Conservation (phyloP, 2,888 invertebrate species). For the Drosophila conformis region DNA sequence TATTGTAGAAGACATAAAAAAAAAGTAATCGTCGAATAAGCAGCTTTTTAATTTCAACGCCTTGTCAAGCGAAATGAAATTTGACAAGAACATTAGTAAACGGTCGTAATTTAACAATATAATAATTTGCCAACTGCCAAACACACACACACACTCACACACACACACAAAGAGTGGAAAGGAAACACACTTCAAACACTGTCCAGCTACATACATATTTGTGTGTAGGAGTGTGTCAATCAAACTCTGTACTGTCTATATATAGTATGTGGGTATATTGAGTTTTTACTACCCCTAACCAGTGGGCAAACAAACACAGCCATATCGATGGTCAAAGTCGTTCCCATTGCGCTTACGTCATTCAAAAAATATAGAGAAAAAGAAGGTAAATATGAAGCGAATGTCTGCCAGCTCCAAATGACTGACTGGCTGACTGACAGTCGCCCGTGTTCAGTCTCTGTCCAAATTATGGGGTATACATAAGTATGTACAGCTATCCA, state of each 20-base stretch:
- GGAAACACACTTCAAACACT: constrained; percentile 6
- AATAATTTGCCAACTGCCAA: constrained; percentile 10
- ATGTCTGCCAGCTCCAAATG: constrained; percentile 17
- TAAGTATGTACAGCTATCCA: constrained; percentile 19
- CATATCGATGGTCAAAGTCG: constrained; percentile 44
- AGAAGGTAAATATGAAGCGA: constrained; percentile 48
- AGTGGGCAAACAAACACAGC: constrained; percentile 23
- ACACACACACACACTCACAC: background rate
- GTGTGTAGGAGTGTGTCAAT: constrained; percentile 39
- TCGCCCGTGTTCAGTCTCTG: constrained; percentile 17
- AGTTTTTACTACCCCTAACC: constrained; percentile 37
- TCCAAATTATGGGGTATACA: constrained; percentile 35
- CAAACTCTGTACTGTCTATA: constrained; percentile 25
- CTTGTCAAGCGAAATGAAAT: background rate
- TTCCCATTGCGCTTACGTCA: constrained; percentile 47
- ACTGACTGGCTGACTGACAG: constrained; percentile 29
- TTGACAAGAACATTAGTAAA: constrained; percentile 10
- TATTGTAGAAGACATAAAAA: background rate
- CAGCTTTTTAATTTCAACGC: background rate
- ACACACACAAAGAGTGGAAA: background rate
- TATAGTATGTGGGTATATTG: background rate
- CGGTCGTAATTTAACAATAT: constrained; percentile 5
- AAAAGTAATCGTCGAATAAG: background rate
- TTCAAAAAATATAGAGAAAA: constrained; percentile 6
- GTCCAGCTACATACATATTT: background rate